A percentile compares a stretch with the other conserved stretches of the same genome.
Evolutionary conservation across 2,113 vertebrate genomes (phyloP).

Genomic region (Eulacestoma nigropectus): DNA sequence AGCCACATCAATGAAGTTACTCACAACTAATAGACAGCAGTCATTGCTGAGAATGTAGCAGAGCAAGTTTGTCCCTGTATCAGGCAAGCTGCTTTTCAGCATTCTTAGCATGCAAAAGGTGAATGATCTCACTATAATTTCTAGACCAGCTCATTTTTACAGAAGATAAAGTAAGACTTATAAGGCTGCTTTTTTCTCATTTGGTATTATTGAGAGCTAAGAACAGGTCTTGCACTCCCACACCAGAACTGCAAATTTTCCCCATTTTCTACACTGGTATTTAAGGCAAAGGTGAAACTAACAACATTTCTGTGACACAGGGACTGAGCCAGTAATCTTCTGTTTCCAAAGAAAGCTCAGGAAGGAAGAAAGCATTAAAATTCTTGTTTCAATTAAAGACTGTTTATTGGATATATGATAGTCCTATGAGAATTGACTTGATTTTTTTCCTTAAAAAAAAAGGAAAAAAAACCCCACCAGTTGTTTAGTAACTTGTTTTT

Average conservation of each 20-base stretch:
- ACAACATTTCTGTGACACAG: background rate
- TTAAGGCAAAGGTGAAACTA: background rate
- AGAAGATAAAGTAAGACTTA: background rate
- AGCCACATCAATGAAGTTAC: background rate
- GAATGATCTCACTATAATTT: background rate
- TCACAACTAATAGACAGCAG: background rate
- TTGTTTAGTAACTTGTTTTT: background rate
- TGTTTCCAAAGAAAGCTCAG: background rate
- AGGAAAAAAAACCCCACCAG: fast-evolving
- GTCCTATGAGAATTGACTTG: background rate
- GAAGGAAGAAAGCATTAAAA: background rate
- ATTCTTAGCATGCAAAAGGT: background rate
- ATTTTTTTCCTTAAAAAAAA: background rate
- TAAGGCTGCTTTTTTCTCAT: background rate
- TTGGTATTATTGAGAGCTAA: background rate
- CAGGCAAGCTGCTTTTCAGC: background rate
- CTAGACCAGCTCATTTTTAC: background rate
- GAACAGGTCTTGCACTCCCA: background rate
- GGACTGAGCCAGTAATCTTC: background rate
- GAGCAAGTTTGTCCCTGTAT: background rate
- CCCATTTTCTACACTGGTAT: background rate
- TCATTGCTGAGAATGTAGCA: background rate
- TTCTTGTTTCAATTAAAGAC: background rate
- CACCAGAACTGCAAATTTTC: background rate
- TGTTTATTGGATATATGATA: background rate